phyloP scores from a whole-genome alignment of 2,888 invertebrate genomes.

The Idaea biselata region DNA sequence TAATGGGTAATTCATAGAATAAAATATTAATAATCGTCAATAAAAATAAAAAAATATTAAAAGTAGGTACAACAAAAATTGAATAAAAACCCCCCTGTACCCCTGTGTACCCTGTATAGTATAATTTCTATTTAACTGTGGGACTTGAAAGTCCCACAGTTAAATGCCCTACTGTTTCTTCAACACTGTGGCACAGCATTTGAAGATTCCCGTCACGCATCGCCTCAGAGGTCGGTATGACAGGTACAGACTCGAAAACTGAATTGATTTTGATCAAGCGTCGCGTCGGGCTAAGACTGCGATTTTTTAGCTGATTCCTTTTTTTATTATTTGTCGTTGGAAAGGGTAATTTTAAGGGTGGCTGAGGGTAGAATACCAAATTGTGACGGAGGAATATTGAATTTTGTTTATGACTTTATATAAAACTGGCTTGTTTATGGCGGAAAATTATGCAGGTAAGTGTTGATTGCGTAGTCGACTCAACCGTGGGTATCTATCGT shows the following conservation, averaged over 20 bases:
- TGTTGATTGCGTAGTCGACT: not conserved
- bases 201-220: slow-evolving; percentile 45
- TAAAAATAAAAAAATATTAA: too few species aligned
- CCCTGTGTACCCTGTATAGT: too few species aligned
- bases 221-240: slow-evolving; percentile 47
- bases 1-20: too few species aligned
- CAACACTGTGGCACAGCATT: slow-evolving; percentile 10
- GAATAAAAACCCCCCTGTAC: too few species aligned
- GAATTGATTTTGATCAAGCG: slow-evolving; percentile 57
- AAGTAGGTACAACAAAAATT: too few species aligned
- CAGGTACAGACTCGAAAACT: slow-evolving; percentile 51
- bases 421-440: not conserved
- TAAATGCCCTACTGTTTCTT: slow-evolving; percentile 21
- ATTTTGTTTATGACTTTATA: slow-evolving; percentile 16
- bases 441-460: not conserved
- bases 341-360: slow-evolving; percentile 40
- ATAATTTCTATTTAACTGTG: too few species aligned
- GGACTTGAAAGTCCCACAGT: not conserved
- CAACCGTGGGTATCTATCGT: too few species aligned
- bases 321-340: slow-evolving; percentile 45
- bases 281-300: slow-evolving; percentile 42
- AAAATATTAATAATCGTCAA: too few species aligned
- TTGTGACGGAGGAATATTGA: not conserved
- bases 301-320: slow-evolving; percentile 47
- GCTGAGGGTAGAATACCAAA: slow-evolving; percentile 36